Conservation (phyloP, 2,113 vertebrate genomes). For the Albula glossodonta region DNA sequence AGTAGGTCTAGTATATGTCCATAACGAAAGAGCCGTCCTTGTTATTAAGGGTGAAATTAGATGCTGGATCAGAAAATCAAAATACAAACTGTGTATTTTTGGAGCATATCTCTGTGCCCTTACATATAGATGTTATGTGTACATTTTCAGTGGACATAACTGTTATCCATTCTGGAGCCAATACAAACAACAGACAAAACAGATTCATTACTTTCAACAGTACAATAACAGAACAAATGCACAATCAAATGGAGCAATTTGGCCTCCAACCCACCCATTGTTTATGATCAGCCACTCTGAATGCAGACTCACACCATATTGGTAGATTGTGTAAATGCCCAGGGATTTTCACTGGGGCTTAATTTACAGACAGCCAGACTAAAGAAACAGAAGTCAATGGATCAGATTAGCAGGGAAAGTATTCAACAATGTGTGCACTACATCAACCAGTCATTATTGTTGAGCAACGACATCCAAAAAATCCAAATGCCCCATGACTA, state of each 20-base stretch:
- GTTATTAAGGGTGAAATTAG: neutral
- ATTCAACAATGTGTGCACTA: neutral
- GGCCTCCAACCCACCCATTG: neutral
- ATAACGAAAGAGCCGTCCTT: neutral
- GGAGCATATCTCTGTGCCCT: too few species aligned
- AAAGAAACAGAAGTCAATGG: neutral
- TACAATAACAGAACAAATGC: neutral
- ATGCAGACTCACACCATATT: neutral
- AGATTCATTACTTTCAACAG: neutral
- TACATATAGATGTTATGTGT: neutral
- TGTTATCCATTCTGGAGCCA: too few species aligned
- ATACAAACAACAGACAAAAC: neutral
- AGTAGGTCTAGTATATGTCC: neutral
- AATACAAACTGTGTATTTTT: neutral
- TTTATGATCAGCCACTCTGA: neutral
- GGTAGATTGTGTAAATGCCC: neutral
- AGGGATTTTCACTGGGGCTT: neutral
- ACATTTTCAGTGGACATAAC: neutral
- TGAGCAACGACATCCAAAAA: neutral
- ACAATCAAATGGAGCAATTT: neutral
- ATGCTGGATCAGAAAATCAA: neutral
- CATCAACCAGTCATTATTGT: neutral
- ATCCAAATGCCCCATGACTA: neutral
- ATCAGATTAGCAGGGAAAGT: neutral
- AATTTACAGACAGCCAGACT: neutral